Percentiles rank a stretch among this genome's conserved stretches.
These are phyloP conservation scores for Caenorhabditis virilis DNA, from an alignment of 2,888 invertebrate genomes.

Conservation along the genomic window DNA sequence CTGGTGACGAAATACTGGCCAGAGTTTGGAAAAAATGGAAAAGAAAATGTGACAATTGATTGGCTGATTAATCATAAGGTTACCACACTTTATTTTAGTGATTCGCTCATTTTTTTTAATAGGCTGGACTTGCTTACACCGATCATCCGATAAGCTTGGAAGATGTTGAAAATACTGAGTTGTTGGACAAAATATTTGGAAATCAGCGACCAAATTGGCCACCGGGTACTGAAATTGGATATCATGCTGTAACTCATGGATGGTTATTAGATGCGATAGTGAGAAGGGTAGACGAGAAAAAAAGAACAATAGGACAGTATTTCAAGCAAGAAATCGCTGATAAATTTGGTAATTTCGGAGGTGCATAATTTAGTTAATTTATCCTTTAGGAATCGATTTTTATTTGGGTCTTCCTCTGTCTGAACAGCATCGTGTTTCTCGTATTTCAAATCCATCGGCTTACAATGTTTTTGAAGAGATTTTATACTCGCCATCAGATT, in stretches of 20 bases:
- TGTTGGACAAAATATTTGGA: conserved; percentile 68
- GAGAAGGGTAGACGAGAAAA: conserved; percentile 46
- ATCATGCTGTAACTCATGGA: conserved; percentile 71
- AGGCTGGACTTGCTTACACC: conserved; percentile 69
- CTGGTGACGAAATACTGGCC: conserved; percentile 70
- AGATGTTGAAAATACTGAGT: conserved; percentile 63
- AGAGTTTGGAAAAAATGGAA: conserved; percentile 70
- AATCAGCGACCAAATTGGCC: conserved; percentile 60
- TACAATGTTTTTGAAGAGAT: conserved; percentile 39
- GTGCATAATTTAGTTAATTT: background rate
- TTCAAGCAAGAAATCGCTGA: conserved; percentile 62
- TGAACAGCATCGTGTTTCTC: conserved; percentile 49
- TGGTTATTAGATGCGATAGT: conserved; percentile 65
- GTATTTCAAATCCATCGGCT: conserved; percentile 40
- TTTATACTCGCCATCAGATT: conserved; percentile 27
- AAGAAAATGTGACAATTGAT: conserved; percentile 69
- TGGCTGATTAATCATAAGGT: conserved; percentile 58
- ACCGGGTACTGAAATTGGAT: conserved; percentile 67
- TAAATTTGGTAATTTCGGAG: conserved; percentile 28
- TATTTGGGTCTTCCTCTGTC: conserved; percentile 49
- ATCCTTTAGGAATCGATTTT: conserved; percentile 49
- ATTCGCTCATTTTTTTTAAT: no score
- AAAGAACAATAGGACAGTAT: conserved; percentile 66
- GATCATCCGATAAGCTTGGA: conserved; percentile 66
- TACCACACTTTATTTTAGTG: no score